Conservation (phyloP, 2,888 invertebrate genomes). For the Nemurella pictetii region DNA sequence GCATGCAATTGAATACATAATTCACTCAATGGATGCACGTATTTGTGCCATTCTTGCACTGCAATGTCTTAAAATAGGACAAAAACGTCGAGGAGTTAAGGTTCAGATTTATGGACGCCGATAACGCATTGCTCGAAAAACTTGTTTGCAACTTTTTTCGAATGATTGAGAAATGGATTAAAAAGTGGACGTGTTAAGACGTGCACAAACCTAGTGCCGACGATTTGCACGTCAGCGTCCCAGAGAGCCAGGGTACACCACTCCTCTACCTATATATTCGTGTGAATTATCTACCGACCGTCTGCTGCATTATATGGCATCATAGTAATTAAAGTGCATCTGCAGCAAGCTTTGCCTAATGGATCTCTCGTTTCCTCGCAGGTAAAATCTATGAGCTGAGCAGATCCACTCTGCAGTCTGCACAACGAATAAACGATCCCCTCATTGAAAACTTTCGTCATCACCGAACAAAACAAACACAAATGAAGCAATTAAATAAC, state of each 20-base stretch:
- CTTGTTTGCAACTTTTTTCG: background rate
- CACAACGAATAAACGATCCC: too few relatives aligned
- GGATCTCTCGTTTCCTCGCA: background rate
- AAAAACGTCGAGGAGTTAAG: background rate
- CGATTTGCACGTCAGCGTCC: background rate
- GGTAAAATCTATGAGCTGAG: too few relatives aligned
- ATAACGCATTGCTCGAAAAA: background rate
- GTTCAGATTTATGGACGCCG: background rate
- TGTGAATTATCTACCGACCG: background rate
- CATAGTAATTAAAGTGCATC: background rate
- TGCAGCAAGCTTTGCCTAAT: background rate
- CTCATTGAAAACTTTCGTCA: background rate
- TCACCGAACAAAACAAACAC: background rate
- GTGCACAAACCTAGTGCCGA: background rate
- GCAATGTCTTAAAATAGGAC: background rate
- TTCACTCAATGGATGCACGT: background rate
- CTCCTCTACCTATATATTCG: background rate
- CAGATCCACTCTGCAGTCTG: too few relatives aligned
- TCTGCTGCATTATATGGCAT: background rate
- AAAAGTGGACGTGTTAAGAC: background rate
- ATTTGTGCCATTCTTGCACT: background rate
- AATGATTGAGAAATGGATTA: background rate
- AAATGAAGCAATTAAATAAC: constrained; percentile 1
- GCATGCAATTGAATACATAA: background rate
- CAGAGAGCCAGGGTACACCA: background rate